phyloP scores from a whole-genome alignment of 2,113 vertebrate species.

The Phalacrocorax carbo region DNA sequence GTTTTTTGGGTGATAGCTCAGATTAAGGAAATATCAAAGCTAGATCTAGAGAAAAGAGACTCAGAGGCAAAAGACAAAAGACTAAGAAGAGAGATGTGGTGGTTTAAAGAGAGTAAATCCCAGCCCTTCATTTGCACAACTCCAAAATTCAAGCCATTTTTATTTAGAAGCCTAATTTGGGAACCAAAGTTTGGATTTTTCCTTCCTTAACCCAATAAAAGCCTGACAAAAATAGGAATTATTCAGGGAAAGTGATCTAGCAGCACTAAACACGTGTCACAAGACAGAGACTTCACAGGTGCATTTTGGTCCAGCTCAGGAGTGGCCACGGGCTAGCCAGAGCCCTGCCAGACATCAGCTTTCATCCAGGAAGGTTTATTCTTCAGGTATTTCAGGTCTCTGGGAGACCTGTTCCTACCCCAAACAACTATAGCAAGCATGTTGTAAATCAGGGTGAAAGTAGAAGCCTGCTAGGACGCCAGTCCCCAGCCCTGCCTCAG shows the following conservation, averaged over 20 bases:
- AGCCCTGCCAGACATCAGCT: accelerated
- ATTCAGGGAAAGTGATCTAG: not conserved
- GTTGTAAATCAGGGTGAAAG: accelerated
- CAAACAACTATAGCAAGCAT: accelerated
- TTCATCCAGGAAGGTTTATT: not conserved
- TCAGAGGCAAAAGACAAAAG: too few species aligned
- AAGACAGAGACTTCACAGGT: accelerated
- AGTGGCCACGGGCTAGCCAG: not conserved
- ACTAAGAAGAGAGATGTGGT: not conserved
- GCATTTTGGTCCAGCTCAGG: accelerated
- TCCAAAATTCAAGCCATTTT: not conserved
- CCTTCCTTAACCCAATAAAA: not conserved
- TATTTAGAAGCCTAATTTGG: not conserved
- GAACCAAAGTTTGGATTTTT: not conserved
- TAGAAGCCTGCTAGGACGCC: not conserved
- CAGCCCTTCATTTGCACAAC: accelerated
- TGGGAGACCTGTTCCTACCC: not conserved
- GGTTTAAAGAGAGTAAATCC: not conserved
- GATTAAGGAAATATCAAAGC: not conserved
- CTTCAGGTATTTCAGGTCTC: not conserved
- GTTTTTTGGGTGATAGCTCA: not conserved
- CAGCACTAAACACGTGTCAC: accelerated
- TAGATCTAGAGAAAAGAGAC: accelerated
- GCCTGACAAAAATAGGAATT: not conserved
- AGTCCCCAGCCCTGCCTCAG: not conserved